Percentiles rank a stretch among this genome's conserved stretches.
phyloP scores from a whole-genome alignment of 2,797 vertebrate genomes.

The Netta rufina region DNA sequence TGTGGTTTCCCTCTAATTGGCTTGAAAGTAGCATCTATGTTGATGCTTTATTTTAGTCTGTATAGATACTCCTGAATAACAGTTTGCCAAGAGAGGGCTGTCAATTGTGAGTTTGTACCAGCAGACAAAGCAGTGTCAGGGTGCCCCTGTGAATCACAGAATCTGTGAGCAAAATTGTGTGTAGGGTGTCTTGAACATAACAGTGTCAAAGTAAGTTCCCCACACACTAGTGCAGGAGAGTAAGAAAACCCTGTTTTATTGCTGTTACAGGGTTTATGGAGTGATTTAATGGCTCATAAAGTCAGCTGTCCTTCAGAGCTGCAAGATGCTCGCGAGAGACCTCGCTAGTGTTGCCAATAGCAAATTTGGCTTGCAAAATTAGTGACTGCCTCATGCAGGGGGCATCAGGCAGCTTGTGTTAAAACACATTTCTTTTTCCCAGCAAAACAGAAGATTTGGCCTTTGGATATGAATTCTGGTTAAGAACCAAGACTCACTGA shows the following conservation, averaged over 20 bases:
- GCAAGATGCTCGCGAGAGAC: not conserved
- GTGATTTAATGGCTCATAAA: not conserved
- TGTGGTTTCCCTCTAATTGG: rapidly evolving
- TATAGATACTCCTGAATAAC: not conserved
- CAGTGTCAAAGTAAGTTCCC: not conserved
- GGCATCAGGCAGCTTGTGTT: not conserved
- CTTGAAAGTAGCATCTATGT: rapidly evolving
- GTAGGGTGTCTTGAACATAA: rapidly evolving
- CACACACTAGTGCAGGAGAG: not conserved
- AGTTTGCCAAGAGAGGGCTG: slow-evolving; percentile 44
- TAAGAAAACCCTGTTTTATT: not conserved
- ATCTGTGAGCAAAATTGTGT: not conserved
- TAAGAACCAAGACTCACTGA: not conserved
- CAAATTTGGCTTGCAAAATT: not conserved
- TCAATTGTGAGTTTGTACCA: not conserved
- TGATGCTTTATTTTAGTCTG: not conserved
- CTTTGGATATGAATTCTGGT: not conserved
- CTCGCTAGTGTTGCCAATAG: not conserved
- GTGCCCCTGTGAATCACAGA: not conserved
- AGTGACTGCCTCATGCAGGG: not conserved
- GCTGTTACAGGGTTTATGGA: not conserved
- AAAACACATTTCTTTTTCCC: not conserved
- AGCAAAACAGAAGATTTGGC: not conserved
- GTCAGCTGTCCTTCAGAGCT: not conserved
- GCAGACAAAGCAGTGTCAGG: not conserved